phyloP scores from a whole-genome alignment of 2,113 vertebrate genomes.

The Boleophthalmus pectinirostris region DNA sequence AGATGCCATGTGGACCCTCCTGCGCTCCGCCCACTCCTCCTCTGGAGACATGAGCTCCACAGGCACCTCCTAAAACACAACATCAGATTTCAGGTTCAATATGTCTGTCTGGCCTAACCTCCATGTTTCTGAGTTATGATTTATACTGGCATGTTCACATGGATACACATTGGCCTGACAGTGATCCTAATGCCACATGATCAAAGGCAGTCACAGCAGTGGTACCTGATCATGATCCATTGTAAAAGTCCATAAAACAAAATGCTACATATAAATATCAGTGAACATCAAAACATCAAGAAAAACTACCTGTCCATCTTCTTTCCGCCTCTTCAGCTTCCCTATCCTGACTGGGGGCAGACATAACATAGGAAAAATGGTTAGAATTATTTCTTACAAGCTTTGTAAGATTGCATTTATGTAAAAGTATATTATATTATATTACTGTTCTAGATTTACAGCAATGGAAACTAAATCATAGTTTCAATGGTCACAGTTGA shows the following conservation, averaged over 20 bases:
- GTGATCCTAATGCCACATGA: constrained; percentile 54
- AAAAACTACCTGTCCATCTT: constrained; percentile 57
- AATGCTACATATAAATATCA: neutral
- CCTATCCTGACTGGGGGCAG: constrained; percentile 66
- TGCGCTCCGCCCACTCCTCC: constrained; percentile 93
- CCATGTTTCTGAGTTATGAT: constrained; percentile 35
- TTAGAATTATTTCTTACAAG: neutral
- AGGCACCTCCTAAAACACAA: constrained; percentile 81
- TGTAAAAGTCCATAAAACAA: constrained; percentile 1
- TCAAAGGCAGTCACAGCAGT: constrained; percentile 23
- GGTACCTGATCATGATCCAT: constrained; percentile 9
- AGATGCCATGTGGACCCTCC: constrained; percentile 90
- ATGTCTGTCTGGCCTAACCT: constrained; percentile 31
- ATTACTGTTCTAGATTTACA: too few relatives aligned
- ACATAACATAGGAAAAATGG: constrained; percentile 6
- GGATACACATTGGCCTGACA: constrained; percentile 51
- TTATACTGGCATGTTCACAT: constrained; percentile 56
- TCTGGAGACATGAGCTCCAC: constrained; percentile 85
- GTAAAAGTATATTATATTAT: too few relatives aligned
- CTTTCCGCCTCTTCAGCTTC: constrained; percentile 72
- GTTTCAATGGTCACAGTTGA: neutral
- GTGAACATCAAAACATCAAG: constrained; percentile 31
- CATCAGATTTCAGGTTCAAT: constrained; percentile 22
- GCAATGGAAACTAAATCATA: neutral
- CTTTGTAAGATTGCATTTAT: neutral